phyloP scores from a whole-genome alignment of 2,797 vertebrate species.

The Smutsia gigantea region DNA sequence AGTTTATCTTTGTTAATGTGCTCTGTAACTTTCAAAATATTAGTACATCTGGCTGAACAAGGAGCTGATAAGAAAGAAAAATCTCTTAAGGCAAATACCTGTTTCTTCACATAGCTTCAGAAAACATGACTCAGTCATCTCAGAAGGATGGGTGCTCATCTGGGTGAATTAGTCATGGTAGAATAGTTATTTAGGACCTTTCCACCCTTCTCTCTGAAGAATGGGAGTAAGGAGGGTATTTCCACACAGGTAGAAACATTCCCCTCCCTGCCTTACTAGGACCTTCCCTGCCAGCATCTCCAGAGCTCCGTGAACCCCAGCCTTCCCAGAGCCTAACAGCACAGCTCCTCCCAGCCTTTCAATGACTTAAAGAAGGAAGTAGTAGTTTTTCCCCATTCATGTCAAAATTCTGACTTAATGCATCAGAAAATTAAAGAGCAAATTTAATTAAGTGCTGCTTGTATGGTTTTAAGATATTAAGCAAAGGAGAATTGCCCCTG shows the following conservation, averaged over 20 bases:
- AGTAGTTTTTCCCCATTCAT: background rate
- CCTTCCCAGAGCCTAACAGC: background rate
- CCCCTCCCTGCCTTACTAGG: background rate
- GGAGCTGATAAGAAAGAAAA: background rate
- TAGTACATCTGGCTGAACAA: background rate
- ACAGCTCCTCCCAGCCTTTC: background rate
- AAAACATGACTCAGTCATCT: background rate
- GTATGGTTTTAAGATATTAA: background rate
- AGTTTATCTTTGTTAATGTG: constrained; percentile 3
- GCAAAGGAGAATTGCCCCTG: background rate
- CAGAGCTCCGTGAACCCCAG: background rate
- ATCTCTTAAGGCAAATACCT: background rate
- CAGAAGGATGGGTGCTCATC: background rate
- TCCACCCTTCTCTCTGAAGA: background rate
- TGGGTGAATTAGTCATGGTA: background rate
- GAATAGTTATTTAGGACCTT: background rate
- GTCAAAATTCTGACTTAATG: background rate
- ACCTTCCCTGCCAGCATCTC: background rate
- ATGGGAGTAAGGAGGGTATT: background rate
- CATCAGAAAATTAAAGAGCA: background rate
- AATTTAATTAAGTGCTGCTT: background rate
- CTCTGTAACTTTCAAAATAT: background rate
- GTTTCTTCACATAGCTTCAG: background rate
- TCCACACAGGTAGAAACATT: background rate
- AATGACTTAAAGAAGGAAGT: background rate